Evolutionary conservation across 2,888 invertebrate species (phyloP), one percentile per base, ranked within the genome.

Genomic region (Hydriomena furcata): DNA sequence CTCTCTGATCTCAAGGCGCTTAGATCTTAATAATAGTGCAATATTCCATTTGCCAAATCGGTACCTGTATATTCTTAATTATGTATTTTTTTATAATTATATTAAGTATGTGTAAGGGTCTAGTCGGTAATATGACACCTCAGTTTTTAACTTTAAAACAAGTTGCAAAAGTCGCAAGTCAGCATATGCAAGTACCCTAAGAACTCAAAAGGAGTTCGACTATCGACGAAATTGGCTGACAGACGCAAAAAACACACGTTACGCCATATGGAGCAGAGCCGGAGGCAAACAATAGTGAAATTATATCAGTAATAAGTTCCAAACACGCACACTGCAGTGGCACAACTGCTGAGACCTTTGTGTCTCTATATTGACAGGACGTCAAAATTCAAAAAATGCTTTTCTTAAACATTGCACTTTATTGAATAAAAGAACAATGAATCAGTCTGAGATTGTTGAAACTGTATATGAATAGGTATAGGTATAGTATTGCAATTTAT

Each of bases 281-380:
- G 70, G 66, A 76, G 82, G 86, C 86, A 73, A 76, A 90, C 89
- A 90, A 90, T 89, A 83, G 88, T 78, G 80, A 72, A 88, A 90
- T 90, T 90, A 90, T 84, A 73, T 80, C 76, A 67, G 79, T 90
- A 90, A 90, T 90, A 89, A 88, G 82, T 82, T 68, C 71, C 55
- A 73, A 79, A 82, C 89, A 89, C 90, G 89, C 89, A 84, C 82
- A n/a, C n/a, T n/a, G n/a, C n/a, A 65, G 41, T 46, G 58, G 53
- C 65, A 61, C 87, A 88, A 88, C 89, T 88, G 87, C 82, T 81
- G 57, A 54, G 53, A 57, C 52, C 58, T 61, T 61, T 58, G 54
- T 60, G 52, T 51, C 51, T 42, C 46, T 37, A 27, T 28, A 11
- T 30, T 48, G 45, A 52, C 53, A 36, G 40, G 21, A 45, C 44